Base-by-base conservation (phyloP, 2,797 vertebrate genomes). In the Carduelis carduelis region DNA sequence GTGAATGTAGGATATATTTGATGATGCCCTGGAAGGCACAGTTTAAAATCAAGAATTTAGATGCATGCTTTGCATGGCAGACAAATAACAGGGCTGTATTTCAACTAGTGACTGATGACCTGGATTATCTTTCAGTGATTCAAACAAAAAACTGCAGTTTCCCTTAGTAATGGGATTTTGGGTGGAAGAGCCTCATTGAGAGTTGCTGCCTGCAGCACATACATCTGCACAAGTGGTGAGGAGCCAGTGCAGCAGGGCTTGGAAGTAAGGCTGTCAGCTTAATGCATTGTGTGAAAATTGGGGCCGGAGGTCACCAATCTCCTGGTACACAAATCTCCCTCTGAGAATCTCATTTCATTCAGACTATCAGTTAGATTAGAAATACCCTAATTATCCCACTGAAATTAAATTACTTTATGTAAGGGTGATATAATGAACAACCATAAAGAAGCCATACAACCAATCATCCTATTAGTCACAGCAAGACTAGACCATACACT, bases 391-490 rank as follows among this genome's bases (percentile, higher is more conserved):
- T 98, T 98, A 98, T 98, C 97, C 97, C 95, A 96, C 98, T 97
- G 97, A 98, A 98, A 98, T 98, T 98, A 98, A 98, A 98, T 98
- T 97, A 98, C 97, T 98, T 98, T 98, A 98, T 98, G 98, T 98
- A 98, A 98, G 98, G 97, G 97, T 95, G 96, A 97, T 98, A 98
- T 98, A 98, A 98, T 98, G 98, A 98, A 97, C 97, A 98, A 97
- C 96, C 98, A 98, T 98, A 98, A 96, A 97, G 97, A 97, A 97
- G 97, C 97, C 97, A 97, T 98, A 98, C 97, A 98, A 98, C 97
- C 98, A 98, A 98, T 98, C 98, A 98, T 98, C 97, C 97, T 98
- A 98, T 98, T 98, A 98, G 97, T 98, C 98, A 98, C 97, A 98
- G 97, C 95, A 96, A 97, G 97, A 96, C 96, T 95, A 97, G 97